Conservation (phyloP, 1,140 invertebrate species). For the Leucophenga varia region DNA sequence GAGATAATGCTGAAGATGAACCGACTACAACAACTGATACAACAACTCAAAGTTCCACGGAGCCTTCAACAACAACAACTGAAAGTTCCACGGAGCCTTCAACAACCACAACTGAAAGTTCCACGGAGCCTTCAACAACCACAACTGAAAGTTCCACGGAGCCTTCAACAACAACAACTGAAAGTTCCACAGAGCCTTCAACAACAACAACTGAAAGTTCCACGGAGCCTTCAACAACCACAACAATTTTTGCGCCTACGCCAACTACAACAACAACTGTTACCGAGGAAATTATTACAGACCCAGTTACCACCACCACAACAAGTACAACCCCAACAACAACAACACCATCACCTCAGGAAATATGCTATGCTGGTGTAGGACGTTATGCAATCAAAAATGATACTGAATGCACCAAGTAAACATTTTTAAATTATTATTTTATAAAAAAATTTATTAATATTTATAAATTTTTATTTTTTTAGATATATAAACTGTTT, state of each 20-base stretch:
- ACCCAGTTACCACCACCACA: constrained; percentile 3
- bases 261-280: neutral
- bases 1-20: no score
- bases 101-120: neutral
- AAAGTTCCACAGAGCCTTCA: neutral
- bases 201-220: neutral
- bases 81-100: neutral
- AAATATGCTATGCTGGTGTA: neutral
- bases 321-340: constrained; percentile 2
- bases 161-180: neutral
- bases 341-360: neutral
- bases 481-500: constrained; percentile 33
- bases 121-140: neutral
- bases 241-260: neutral
- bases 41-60: neutral
- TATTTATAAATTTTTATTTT: constrained; percentile 4
- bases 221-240: constrained; percentile 2
- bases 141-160: neutral
- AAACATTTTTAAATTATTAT: neutral
- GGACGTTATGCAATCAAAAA: constrained; percentile 34
- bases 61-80: neutral
- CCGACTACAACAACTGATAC: neutral
- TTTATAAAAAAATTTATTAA: neutral
- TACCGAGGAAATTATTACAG: neutral
- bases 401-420: constrained; percentile 39